Evolutionary conservation across 1,140 invertebrate species (phyloP).

Genomic region (Drosophila ercepeae): DNA sequence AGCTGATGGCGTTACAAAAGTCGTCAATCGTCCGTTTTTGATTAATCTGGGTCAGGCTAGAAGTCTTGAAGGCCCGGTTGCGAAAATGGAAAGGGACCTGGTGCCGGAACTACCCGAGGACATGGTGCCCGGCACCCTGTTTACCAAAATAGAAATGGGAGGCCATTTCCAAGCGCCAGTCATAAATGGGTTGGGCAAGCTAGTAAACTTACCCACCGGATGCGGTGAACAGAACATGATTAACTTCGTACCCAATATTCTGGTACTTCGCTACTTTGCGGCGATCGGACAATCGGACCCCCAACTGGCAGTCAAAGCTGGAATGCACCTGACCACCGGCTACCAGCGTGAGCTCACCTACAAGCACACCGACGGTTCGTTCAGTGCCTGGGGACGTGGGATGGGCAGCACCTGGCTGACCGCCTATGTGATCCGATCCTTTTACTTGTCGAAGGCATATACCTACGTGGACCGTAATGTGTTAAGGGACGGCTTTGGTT

Average conservation of each 20-base stretch:
- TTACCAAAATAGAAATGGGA: slow-evolving; percentile 89
- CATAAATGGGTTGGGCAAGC: slow-evolving; percentile 89
- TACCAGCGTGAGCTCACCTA: slow-evolving; percentile 97
- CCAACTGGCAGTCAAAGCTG: slow-evolving; percentile 85
- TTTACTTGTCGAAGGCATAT: slow-evolving; percentile 91
- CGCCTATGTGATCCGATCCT: slow-evolving; percentile 95
- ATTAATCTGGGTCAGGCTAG: slow-evolving; percentile 86
- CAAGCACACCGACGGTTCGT: slow-evolving; percentile 94
- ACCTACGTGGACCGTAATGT: slow-evolving; percentile 91
- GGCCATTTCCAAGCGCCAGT: slow-evolving; percentile 91
- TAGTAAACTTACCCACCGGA: slow-evolving; percentile 93
- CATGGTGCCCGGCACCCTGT: slow-evolving; percentile 88
- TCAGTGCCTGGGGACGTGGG: slow-evolving; percentile 94
- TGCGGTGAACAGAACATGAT: slow-evolving; percentile 98
- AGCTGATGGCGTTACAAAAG: slow-evolving; percentile 92
- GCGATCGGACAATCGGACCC: slow-evolving; percentile 50
- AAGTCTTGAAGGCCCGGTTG: slow-evolving; percentile 4
- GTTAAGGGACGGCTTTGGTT: slow-evolving; percentile 89
- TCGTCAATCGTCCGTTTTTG: slow-evolving; percentile 90
- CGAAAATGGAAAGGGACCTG: slow-evolving; percentile 84
- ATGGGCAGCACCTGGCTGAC: slow-evolving; percentile 95
- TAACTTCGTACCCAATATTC: slow-evolving; percentile 95
- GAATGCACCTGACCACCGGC: slow-evolving; percentile 91
- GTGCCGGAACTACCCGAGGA: slow-evolving; percentile 88
- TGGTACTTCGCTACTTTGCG: slow-evolving; percentile 90